Evolutionary conservation across 1,140 invertebrate genomes (phyloP), one percentile per base, ranked within the genome.

Genomic region (Brachionus plicatilis): DNA sequence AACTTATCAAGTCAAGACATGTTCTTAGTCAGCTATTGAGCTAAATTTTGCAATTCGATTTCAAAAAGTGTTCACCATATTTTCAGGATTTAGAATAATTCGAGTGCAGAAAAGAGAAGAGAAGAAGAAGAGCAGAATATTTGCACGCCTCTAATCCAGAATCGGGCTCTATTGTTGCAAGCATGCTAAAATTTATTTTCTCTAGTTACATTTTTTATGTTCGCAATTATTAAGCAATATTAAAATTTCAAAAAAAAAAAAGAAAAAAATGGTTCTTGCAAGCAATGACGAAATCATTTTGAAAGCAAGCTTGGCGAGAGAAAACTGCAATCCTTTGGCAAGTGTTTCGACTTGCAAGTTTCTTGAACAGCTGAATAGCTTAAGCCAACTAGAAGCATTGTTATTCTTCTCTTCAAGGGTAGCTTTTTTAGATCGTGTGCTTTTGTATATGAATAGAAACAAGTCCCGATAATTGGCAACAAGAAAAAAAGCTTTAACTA

Each of bases 271-370:
- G 33, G 33, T 72, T 72, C 68, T 41, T 41, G 17, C 41, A 43
- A 41, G 37, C 37, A 41, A 72, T 72, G 29, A 41, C 68, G 37
- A 41, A 43, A 72, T 43, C n/a, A 5, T 17, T n/a, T 72, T 43
- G 68, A 72, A 47, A 72, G 14, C 37, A 12, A 43, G 33, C 17
- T 72, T 41, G 33, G 12, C 24, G 33, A 20, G 33, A 72, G 7
- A 43, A 72, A 72, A 72, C 33, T 72, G 68, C 68, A 72, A 72
- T 72, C 68, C 68, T 72, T 68, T 68, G 66, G 27, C 33, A 68
- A 68, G 27, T 41, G 27, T 41, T 68, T 33, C 4, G 9, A 45
- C 12, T 72, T 43, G 33, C 33, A 72, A 43, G 68, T 68, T 41
- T 41, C 29, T 60, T 20, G 20, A 60, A 60, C 17, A 60, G 20